Evolutionary conservation across 2,797 vertebrate genomes (phyloP).

Genomic region (Typhlichthys eigenmanni): DNA sequence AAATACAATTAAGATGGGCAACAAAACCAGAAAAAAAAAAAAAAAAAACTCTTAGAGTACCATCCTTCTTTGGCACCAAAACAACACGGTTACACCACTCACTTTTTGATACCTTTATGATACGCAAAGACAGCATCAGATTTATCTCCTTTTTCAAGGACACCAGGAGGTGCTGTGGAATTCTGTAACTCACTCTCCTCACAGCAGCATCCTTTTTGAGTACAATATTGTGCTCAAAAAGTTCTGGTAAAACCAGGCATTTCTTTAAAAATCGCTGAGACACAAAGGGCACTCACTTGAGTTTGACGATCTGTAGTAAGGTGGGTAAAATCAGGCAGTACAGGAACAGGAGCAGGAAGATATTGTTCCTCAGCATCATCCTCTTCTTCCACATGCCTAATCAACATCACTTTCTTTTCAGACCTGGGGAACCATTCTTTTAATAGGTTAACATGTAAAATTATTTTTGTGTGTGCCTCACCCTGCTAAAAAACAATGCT

Average conservation of each 20-base stretch:
- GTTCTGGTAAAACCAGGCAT: background rate
- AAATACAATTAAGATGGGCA: too few relatives aligned
- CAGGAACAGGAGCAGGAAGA: background rate
- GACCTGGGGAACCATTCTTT: background rate
- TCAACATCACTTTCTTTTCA: background rate
- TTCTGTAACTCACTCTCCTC: background rate
- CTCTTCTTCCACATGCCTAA: background rate
- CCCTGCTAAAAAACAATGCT: background rate
- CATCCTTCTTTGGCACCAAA: constrained; percentile 1
- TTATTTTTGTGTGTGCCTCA: background rate
- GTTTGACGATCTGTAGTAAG: background rate
- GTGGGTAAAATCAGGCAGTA: background rate
- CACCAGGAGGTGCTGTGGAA: background rate
- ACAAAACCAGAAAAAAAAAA: too few relatives aligned
- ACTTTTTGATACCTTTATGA: background rate
- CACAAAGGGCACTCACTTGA: background rate
- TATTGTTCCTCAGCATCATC: background rate
- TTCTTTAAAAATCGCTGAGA: background rate
- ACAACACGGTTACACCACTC: too few relatives aligned
- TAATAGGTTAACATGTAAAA: background rate
- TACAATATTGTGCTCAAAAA: background rate
- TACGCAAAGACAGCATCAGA: background rate
- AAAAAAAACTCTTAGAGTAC: background rate
- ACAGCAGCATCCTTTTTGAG: background rate
- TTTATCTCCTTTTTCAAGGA: background rate